These are phyloP conservation scores for Notamacropus eugenii DNA, from an alignment of 2,797 vertebrate genomes.

Conservation along the genomic window DNA sequence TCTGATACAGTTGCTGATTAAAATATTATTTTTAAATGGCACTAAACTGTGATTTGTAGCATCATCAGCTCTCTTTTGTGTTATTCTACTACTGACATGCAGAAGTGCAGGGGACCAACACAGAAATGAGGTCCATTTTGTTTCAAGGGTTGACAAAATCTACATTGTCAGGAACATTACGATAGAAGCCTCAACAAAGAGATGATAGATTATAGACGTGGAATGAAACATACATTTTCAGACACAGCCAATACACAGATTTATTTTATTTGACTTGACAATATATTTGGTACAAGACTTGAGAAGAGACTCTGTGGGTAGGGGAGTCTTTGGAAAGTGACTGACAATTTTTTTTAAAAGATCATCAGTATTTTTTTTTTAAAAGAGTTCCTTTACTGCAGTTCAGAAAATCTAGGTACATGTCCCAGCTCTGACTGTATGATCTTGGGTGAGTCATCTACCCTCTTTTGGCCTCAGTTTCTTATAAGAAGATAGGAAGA, in stretches of 20 bases:
- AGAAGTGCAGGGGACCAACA: background rate
- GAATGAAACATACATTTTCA: background rate
- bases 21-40: background rate
- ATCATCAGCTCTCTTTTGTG: background rate
- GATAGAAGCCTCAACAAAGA: background rate
- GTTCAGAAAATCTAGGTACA: background rate
- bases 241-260: background rate
- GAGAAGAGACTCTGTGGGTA: background rate
- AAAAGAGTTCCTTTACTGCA: background rate
- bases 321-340: background rate
- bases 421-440: background rate
- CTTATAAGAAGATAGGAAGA: background rate
- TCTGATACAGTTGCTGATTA: background rate
- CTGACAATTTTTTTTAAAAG: background rate
- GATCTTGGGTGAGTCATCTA: background rate
- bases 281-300: background rate
- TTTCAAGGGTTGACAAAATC: background rate
- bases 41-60: background rate
- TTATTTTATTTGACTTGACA: background rate
- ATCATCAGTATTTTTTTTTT: no score
- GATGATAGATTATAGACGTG: background rate
- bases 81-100: background rate
- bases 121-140: background rate
- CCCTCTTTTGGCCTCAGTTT: background rate
- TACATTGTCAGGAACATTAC: background rate